Conservation (phyloP, 2,113 vertebrate species). For the Centropus bengalensis region DNA sequence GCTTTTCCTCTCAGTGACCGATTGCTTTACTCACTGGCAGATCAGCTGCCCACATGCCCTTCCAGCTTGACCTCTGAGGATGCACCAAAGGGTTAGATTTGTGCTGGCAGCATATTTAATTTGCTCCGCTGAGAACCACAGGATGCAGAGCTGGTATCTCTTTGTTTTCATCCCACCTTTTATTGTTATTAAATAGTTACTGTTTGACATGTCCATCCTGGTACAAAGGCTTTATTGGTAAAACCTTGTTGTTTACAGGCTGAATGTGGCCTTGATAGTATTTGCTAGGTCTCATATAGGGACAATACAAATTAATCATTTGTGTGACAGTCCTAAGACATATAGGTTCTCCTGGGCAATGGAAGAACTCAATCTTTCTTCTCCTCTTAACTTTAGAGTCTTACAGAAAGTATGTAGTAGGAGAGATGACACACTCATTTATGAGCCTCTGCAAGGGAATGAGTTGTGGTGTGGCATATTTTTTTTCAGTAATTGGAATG, state of each 20-base stretch:
- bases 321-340: not conserved
- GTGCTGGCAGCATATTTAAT: not conserved
- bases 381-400: not conserved
- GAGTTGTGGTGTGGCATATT: not conserved
- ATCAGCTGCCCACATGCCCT: not conserved
- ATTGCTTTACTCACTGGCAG: not conserved
- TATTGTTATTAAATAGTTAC: not conserved
- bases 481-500: not conserved
- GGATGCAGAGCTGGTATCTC: not conserved
- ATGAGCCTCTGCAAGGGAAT: not conserved
- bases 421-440: accelerated
- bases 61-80: not conserved
- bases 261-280: not conserved
- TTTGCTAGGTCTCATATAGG: not conserved
- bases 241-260: not conserved
- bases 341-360: not conserved
- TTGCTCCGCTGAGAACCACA: not conserved
- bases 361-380: not conserved
- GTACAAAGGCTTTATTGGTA: not conserved
- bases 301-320: not conserved
- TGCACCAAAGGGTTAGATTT: not conserved
- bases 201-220: accelerated
- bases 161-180: not conserved
- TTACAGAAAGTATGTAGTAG: not conserved
- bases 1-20: not conserved